phyloP scores from a whole-genome alignment of 2,113 vertebrate genomes.

The Pangasianodon hypophthalmus region DNA sequence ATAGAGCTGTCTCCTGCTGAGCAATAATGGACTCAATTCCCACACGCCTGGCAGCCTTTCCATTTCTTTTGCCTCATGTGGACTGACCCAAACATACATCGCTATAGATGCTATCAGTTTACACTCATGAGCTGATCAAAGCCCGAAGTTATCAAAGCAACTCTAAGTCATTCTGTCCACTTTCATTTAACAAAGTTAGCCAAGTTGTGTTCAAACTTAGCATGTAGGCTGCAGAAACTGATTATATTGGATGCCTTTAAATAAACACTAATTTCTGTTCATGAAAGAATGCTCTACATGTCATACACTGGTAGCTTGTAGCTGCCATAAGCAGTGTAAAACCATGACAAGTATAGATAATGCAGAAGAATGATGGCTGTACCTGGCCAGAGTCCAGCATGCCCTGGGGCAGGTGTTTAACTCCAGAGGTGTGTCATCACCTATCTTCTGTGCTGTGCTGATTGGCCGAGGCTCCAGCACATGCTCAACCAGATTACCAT shows the following conservation, averaged over 20 bases:
- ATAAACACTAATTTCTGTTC: not conserved
- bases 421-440: conserved; percentile 93
- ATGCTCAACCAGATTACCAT: conserved; percentile 93
- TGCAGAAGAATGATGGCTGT: conserved; percentile 16
- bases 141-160: conserved; percentile 28
- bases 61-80: conserved; percentile 34
- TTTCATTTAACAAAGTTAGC: conserved; percentile 31
- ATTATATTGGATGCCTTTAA: not conserved
- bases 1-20: conserved; percentile 48
- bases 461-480: conserved; percentile 90
- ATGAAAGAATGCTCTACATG: not conserved
- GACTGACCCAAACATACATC: conserved; percentile 21
- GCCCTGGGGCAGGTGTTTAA: conserved; percentile 89
- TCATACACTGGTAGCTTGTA: not conserved
- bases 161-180: conserved; percentile 23
- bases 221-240: not conserved
- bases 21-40: conserved; percentile 52
- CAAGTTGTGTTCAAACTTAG: conserved; percentile 1
- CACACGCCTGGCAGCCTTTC: conserved; percentile 13
- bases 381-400: conserved; percentile 95
- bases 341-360: not conserved
- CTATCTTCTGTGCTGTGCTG: conserved; percentile 90
- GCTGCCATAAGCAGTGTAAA: not conserved
- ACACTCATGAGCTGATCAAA: conserved; percentile 46
- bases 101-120: conserved; percentile 42